These are phyloP conservation scores for Silurus glanis DNA, from an alignment of 2,113 vertebrate species.

Conservation along the genomic window DNA sequence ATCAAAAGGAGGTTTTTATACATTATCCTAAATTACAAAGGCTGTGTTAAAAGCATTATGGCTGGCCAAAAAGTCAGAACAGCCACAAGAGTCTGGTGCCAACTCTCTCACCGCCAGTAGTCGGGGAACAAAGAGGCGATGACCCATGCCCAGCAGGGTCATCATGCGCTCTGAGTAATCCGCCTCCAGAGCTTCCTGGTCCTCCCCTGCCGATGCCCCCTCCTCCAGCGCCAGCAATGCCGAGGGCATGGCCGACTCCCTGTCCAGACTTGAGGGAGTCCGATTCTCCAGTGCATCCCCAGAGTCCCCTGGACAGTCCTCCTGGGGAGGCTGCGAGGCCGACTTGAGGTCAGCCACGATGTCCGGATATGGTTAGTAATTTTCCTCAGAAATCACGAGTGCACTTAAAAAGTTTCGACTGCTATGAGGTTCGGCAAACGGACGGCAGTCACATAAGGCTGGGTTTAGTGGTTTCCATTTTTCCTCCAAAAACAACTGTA, in stretches of 20 bases:
- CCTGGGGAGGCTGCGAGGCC: conserved; percentile 39
- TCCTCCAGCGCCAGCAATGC: conserved; percentile 85
- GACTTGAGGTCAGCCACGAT: conserved; percentile 49
- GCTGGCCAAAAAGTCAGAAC: background rate
- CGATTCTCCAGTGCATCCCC: conserved; percentile 69
- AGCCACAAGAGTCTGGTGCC: background rate
- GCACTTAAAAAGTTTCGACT: background rate
- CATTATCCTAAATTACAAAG: background rate
- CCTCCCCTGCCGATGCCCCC: conserved; percentile 74
- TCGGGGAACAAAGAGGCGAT: conserved; percentile 95
- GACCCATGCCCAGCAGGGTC: conserved; percentile 97
- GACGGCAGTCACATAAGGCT: conserved; percentile 18
- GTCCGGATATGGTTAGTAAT: conserved; percentile 1
- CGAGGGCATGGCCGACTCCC: conserved; percentile 82
- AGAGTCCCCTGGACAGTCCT: conserved; percentile 38
- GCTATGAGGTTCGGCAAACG: background rate
- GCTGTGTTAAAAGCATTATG: background rate
- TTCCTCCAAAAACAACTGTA: background rate
- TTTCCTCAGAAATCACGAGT: background rate
- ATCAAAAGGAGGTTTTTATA: background rate
- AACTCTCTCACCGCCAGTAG: conserved; percentile 92
- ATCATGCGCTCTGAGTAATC: conserved; percentile 90
- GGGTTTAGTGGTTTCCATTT: background rate
- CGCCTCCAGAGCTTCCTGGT: conserved; percentile 81
- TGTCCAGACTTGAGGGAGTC: conserved; percentile 80